Evolutionary conservation across 2,113 vertebrate genomes (phyloP), one percentile per base, ranked within the genome.

Genomic region (Bostrychus sinensis): DNA sequence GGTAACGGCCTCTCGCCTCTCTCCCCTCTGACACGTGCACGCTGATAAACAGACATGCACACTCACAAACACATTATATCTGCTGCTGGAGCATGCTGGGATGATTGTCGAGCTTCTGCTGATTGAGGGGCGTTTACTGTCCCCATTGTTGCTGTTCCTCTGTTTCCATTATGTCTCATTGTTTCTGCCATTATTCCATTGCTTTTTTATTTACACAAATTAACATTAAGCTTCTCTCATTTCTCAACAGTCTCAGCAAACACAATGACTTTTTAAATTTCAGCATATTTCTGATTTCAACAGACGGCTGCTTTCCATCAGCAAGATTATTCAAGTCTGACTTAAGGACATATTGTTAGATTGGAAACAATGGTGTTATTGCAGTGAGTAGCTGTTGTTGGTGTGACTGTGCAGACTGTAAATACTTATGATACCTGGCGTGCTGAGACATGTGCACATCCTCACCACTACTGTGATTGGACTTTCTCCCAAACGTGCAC

Each of bases 1-100:
- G 82, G 80, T 87, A 89, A 86, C 78, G 70, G 87, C 87, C 86
- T 88, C 87, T 88, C 64, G 80, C 75, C 86, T 83, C 77, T 66
- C 71, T 82, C 72, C 69, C 77, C 56, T 61, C 61, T 83, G 81
- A 83, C 73, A 73, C 39, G n/a, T 42, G 54, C 80, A 72, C 62
- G 63, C 73, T 45, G 53, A 73, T 56, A 80, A 70, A 75, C 78
- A 75, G 45, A 63, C 60, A n/a, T 17, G 34, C 63, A 53, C 63
- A 17, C 28, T n/a, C 80, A 76, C 36, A 42, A 32, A 51, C 62
- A 48, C 28, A 57, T 32, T 17, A 32, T 42, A 43, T 42, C 48
- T 66, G 38, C 45, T 69, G 20, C 55, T 59, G 71, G 61, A 39
- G 73, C 82, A 61, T 59, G 56, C 74, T 80, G 75, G n/a, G 66